phyloP scores from a whole-genome alignment of 2,888 invertebrate genomes.

The Cacoxenus indagator region DNA sequence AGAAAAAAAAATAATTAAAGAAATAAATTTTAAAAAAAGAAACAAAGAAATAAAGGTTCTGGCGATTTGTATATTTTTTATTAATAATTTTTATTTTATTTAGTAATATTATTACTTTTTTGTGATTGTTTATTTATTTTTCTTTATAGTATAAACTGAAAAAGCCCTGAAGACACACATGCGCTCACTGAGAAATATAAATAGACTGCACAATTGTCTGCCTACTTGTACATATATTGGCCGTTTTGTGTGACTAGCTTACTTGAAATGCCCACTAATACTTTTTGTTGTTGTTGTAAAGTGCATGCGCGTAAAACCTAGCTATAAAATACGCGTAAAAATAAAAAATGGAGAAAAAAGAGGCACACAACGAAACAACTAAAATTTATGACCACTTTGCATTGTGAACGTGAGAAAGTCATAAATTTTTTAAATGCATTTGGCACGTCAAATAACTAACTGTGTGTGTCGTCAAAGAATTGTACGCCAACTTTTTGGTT shows the following conservation, averaged over 20 bases:
- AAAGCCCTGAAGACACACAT: conserved; percentile 34
- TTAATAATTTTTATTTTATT: too few species aligned
- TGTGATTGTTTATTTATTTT: too few species aligned
- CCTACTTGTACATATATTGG: conserved; percentile 10
- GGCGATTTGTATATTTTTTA: too few species aligned
- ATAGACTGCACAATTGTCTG: conserved; percentile 10
- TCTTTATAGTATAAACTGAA: too few species aligned
- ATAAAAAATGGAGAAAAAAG: conserved; percentile 36
- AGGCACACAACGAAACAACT: conserved; percentile 34
- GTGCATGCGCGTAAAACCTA: conserved; percentile 1
- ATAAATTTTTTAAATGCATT: conserved; percentile 29
- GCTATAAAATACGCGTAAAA: conserved; percentile 37
- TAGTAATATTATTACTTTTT: too few species aligned
- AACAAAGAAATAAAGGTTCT: conserved; percentile 43
- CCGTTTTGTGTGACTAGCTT: background rate
- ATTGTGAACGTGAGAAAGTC: conserved; percentile 39
- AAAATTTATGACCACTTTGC: conserved; percentile 18
- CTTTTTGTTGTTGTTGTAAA: conserved; percentile 6
- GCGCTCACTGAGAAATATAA: background rate
- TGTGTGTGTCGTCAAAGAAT: background rate
- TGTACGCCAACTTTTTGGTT: background rate
- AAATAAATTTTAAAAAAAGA: conserved; percentile 33
- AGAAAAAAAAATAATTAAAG: too few species aligned
- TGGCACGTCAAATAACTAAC: background rate
- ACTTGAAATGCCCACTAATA: background rate